A percentile compares a stretch with the other conserved stretches of the same genome.
phyloP scores from a whole-genome alignment of 2,888 invertebrate genomes.

The Dysmachus trigonus region DNA sequence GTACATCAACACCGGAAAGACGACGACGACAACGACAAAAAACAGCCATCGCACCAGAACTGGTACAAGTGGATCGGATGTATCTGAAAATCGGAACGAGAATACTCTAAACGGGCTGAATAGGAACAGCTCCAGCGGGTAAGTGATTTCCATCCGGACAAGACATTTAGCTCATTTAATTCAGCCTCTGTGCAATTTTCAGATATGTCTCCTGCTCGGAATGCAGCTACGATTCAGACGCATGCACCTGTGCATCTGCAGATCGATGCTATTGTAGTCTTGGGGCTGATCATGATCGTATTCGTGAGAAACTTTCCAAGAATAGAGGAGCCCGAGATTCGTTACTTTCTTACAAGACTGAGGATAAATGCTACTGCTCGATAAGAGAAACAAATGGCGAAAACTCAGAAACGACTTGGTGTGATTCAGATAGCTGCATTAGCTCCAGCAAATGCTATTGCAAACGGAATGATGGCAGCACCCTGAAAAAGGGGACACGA shows the following conservation, averaged over 20 bases:
- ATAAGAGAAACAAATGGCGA: slow-evolving; percentile 66
- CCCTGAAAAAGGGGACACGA: slow-evolving; percentile 52
- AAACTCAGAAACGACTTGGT: slow-evolving; percentile 68
- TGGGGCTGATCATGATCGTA: slow-evolving; percentile 67
- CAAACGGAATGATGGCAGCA: slow-evolving; percentile 54
- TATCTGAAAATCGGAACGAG: slow-evolving; percentile 71
- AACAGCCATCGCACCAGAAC: slow-evolving; percentile 67
- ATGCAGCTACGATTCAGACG: slow-evolving; percentile 85
- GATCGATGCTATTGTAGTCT: slow-evolving; percentile 89
- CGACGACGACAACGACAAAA: slow-evolving; percentile 60
- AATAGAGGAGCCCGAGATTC: slow-evolving; percentile 57
- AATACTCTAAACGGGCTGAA: slow-evolving; percentile 69
- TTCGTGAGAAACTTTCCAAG: slow-evolving; percentile 51
- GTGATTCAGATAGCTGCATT: slow-evolving; percentile 86
- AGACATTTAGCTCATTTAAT: background rate
- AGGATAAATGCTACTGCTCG: slow-evolving; percentile 73
- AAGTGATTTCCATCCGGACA: slow-evolving; percentile 51
- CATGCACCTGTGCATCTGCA: slow-evolving; percentile 77
- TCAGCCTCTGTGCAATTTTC: background rate
- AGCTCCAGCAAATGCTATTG: slow-evolving; percentile 91
- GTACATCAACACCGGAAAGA: slow-evolving; percentile 34
- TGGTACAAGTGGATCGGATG: slow-evolving; percentile 72
- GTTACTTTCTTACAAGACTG: slow-evolving; percentile 64
- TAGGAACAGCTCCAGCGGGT: slow-evolving; percentile 72
- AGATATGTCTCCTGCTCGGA: slow-evolving; percentile 87